Conservation (phyloP, 2,113 vertebrate genomes). For the Carassius auratus region DNA sequence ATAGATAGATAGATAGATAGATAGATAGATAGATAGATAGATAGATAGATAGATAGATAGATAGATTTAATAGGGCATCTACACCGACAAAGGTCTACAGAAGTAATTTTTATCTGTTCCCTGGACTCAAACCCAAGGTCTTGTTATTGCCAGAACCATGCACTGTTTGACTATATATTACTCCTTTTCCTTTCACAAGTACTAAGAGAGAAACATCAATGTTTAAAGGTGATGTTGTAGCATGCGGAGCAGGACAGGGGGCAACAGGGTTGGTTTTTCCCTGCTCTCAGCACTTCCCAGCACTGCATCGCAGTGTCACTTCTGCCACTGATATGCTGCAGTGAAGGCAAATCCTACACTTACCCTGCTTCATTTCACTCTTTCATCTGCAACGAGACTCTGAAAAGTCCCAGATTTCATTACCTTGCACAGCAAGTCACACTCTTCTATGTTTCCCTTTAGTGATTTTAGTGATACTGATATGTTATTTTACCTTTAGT, state of each 20-base stretch:
- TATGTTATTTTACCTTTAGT: not conserved
- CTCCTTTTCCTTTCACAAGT: conserved; percentile 28
- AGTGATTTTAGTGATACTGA: conserved; percentile 27
- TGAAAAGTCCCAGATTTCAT: conserved; percentile 42
- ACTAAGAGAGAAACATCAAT: conserved; percentile 46
- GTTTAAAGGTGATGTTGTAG: conserved; percentile 51
- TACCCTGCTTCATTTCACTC: conserved; percentile 31
- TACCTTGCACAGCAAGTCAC: not conserved
- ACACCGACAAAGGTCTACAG: no score
- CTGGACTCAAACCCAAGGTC: not conserved
- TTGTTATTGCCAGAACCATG: not conserved
- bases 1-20: no score
- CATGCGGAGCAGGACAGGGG: not conserved
- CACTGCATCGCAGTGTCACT: conserved; percentile 39
- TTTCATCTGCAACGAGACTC: conserved; percentile 35
- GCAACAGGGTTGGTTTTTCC: conserved; percentile 12
- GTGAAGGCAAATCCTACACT: conserved; percentile 46
- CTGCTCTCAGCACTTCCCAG: conserved; percentile 55
- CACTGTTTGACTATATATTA: not conserved
- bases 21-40: no score
- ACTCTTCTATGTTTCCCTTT: conserved; percentile 8
- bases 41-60: no score
- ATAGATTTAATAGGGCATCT: no score
- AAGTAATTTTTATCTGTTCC: no score
- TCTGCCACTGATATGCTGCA: conserved; percentile 47